A percentile compares a stretch with the other conserved stretches of the same genome.
Conservation (phyloP, 1,140 invertebrate species). For the Pogonomyrmex barbatus region DNA sequence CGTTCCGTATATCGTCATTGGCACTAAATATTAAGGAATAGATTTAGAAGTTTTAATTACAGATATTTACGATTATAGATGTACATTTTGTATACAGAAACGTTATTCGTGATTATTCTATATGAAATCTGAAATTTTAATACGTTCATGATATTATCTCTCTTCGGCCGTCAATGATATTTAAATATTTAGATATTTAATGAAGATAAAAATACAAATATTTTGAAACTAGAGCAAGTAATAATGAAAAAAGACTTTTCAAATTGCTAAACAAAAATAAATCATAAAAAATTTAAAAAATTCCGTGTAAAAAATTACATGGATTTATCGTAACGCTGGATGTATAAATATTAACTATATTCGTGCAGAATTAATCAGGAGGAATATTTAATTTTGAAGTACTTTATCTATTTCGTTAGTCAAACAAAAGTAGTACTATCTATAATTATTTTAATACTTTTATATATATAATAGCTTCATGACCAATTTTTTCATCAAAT, state of each 20-base stretch:
- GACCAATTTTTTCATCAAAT: not conserved
- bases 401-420: not conserved
- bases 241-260: not conserved
- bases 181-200: not conserved
- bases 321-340: not conserved
- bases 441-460: not conserved
- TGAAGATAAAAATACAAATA: not conserved
- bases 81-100: not conserved
- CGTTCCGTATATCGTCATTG: not conserved
- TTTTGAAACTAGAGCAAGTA: not conserved
- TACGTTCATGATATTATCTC: not conserved
- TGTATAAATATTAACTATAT: not conserved
- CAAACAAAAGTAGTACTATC: not conserved
- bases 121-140: not conserved
- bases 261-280: not conserved
- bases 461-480: not conserved
- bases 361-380: not conserved
- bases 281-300: not conserved
- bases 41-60: not conserved
- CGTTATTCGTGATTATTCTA: not conserved
- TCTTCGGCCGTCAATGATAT: not conserved
- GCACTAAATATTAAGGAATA: not conserved
- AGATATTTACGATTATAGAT: not conserved
- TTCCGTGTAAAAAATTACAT: not conserved
- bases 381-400: not conserved